Evolutionary conservation across 23 tunicate species (phyloP), one percentile per base, ranked within the genome.

Genomic region (Corella eumyota): DNA sequence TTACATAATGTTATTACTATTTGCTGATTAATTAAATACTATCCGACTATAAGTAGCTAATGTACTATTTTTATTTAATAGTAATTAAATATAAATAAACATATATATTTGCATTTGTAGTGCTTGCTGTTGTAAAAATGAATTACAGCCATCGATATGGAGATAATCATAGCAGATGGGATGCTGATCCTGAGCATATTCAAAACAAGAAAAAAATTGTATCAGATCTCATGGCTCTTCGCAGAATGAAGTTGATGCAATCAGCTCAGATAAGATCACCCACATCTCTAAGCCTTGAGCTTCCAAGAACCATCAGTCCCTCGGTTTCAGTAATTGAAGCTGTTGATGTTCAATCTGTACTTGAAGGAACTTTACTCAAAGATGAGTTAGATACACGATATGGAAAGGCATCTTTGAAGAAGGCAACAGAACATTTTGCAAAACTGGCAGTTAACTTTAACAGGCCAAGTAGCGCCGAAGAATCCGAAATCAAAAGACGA

Each of bases 161-260:
- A n/a, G n/a, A n/a, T n/a, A n/a, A n/a, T n/a, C n/a, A n/a, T n/a
- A n/a, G n/a, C n/a, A n/a, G n/a, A n/a, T n/a, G n/a, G n/a, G n/a
- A n/a, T n/a, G 60, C 60, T 23, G 30, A 60, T 32, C 45, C 78
- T n/a, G 81, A 82, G 29, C 76, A 55, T 5, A 68, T 82, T 45
- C 56, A 68, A 60, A 57, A 63, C 26, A 82, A 82, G 64, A 82
- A 82, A 58, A 73, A 65, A 36, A 30, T 73, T 25, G 81, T 82
- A 5, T 40, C 66, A 54, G 92, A 82, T 33, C 62, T 82, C 25
- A 71, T 82, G 72, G 92, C 92, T n/a, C 62, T 82, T 7, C 76
- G 92, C 0, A 65, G 81, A 44, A 73, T 73, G 79, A 82, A 73
- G 40, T 37, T 57, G 1, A 60, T 60, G 36, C 83, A 67, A 33